phyloP scores from a whole-genome alignment of 2,888 invertebrate genomes.

The Drosophila atripex region DNA sequence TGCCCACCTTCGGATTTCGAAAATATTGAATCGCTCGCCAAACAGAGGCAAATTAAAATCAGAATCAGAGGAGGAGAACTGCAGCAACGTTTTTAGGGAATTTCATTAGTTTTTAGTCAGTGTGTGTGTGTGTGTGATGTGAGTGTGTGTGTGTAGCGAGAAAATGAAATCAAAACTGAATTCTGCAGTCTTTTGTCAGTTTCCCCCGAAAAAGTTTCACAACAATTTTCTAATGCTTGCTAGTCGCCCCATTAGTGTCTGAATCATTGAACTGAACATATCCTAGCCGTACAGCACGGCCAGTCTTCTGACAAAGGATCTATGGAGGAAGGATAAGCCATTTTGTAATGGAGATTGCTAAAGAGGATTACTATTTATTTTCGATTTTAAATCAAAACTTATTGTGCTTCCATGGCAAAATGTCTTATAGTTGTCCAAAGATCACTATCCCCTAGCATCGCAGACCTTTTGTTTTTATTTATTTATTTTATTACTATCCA shows the following conservation, averaged over 20 bases:
- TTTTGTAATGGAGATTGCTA: constrained; percentile 1
- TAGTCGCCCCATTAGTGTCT: constrained; percentile 30
- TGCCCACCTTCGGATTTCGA: constrained; percentile 84
- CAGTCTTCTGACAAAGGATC: constrained; percentile 7
- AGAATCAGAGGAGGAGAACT: constrained; percentile 15
- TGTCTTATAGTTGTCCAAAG: not conserved
- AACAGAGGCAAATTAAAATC: constrained; percentile 3
- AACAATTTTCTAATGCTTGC: constrained; percentile 33
- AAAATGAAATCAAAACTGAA: constrained; percentile 30
- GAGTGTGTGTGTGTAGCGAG: constrained; percentile 28
- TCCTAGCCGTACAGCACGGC: constrained; percentile 38
- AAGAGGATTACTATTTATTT: not conserved
- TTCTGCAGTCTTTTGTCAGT: constrained; percentile 16
- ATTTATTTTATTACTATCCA: constrained; percentile 64
- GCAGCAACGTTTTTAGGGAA: constrained; percentile 69
- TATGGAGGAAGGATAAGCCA: not conserved
- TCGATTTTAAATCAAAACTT: not conserved
- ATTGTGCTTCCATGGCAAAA: not conserved
- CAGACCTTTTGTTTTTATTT: constrained; percentile 23
- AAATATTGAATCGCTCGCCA: constrained; percentile 60
- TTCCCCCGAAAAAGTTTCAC: constrained; percentile 24
- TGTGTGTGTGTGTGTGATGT: constrained; percentile 20
- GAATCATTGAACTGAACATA: constrained; percentile 68
- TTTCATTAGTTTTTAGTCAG: constrained; percentile 56
- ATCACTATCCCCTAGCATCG: not conserved